Conservation (phyloP, 2,797 vertebrate genomes). For the Sebastes ruberrimus region DNA sequence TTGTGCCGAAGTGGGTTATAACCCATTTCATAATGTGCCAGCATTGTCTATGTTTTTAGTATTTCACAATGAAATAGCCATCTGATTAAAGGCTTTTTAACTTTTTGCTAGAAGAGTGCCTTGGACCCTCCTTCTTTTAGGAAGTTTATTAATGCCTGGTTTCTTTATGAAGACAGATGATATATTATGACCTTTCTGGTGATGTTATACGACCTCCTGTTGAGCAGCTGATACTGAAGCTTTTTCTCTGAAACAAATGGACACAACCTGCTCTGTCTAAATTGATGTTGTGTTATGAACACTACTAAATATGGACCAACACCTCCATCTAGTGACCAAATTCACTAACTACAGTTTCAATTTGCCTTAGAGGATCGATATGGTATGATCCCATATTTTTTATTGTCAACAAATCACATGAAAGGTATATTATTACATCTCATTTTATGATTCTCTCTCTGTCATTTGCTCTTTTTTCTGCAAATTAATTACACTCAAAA, state of each 20-base stretch:
- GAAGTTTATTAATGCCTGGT: background rate
- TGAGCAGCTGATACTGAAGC: background rate
- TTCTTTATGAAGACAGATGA: background rate
- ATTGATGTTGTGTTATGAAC: background rate
- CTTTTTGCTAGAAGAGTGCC: no score
- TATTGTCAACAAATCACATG: no score
- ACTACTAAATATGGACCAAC: background rate
- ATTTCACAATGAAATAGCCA: no score
- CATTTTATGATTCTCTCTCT: background rate
- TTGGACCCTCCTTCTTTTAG: no score
- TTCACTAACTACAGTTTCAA: background rate
- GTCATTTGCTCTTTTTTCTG: background rate
- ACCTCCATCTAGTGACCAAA: conserved; percentile 32
- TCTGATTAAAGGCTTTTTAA: no score
- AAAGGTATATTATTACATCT: background rate
- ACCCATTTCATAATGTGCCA: no score
- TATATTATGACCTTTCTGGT: background rate
- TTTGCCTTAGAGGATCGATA: no score
- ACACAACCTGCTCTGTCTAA: background rate
- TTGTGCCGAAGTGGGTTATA: no score
- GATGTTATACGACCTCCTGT: background rate
- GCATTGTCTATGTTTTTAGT: no score
- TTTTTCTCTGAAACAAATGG: background rate
- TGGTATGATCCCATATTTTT: no score
- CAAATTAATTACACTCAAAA: no score